phyloP scores from a whole-genome alignment of 2,113 vertebrate genomes.

The Polypterus senegalus region DNA sequence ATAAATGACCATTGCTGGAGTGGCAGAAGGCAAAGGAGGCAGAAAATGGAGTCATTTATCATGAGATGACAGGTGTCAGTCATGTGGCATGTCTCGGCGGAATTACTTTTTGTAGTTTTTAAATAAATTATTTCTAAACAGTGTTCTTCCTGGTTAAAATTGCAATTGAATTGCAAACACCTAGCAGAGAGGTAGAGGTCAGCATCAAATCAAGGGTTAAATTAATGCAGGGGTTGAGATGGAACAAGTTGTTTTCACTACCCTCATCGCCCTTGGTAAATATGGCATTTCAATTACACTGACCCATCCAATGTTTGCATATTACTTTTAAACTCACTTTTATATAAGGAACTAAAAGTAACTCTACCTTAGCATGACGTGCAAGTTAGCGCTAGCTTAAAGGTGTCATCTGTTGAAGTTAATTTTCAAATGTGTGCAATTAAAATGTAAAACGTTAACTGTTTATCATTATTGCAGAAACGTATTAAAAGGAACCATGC shows the following conservation, averaged over 20 bases:
- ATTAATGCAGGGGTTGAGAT: slow-evolving; percentile 73
- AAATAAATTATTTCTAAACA: slow-evolving; percentile 96
- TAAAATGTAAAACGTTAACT: no score
- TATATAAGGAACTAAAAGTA: slow-evolving; percentile 1
- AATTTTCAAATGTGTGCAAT: not conserved
- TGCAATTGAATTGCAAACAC: slow-evolving; percentile 79
- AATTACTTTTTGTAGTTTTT: slow-evolving; percentile 95
- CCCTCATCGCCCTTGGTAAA: slow-evolving; percentile 68
- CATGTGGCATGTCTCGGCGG: slow-evolving; percentile 84
- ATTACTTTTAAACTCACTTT: slow-evolving; percentile 2
- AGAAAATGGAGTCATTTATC: slow-evolving; percentile 99
- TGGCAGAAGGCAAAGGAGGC: slow-evolving; percentile 97
- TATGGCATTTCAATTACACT: slow-evolving; percentile 83
- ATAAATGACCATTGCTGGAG: slow-evolving; percentile 96
- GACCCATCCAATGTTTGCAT: slow-evolving; percentile 64
- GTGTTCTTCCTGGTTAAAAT: slow-evolving; percentile 73
- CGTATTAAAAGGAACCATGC: slow-evolving; percentile 78
- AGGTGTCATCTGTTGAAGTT: not conserved
- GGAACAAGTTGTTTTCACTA: slow-evolving; percentile 61
- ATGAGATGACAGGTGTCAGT: slow-evolving; percentile 98
- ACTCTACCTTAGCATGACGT: no score
- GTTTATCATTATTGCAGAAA: slow-evolving; percentile 59
- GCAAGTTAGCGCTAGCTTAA: no score
- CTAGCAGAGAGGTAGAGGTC: slow-evolving; percentile 53
- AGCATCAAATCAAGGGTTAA: slow-evolving; percentile 63